phyloP scores from a whole-genome alignment of 2,797 vertebrate genomes.

The Xiphophorus birchmanni region DNA sequence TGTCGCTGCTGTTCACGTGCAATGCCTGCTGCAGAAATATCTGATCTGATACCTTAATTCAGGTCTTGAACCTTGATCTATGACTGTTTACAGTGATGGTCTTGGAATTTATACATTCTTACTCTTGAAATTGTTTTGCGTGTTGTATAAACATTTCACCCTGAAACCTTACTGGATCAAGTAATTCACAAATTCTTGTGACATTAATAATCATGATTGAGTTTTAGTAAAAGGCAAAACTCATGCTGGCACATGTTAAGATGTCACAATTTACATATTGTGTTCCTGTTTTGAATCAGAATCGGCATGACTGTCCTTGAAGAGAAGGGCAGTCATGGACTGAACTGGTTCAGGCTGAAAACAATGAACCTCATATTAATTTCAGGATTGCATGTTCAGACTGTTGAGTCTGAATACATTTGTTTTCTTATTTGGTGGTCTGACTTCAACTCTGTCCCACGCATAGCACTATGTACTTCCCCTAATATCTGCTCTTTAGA shows the following conservation, averaged over 20 bases:
- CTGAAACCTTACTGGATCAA: background rate
- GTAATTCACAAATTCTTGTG: background rate
- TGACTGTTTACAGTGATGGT: background rate
- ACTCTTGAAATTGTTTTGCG: background rate
- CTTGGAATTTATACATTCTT: background rate
- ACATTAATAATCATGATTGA: background rate
- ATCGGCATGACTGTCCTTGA: no score
- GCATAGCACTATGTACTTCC: slow-evolving; percentile 15
- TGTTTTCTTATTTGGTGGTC: slow-evolving; percentile 2
- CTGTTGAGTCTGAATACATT: background rate
- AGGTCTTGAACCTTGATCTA: background rate
- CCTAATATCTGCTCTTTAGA: slow-evolving; percentile 37
- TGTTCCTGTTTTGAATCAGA: background rate
- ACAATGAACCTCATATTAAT: background rate
- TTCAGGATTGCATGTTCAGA: background rate
- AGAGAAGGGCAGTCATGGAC: background rate
- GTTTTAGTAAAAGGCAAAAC: background rate
- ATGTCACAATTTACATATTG: background rate
- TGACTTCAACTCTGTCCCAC: background rate
- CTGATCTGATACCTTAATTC: background rate
- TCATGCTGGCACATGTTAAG: background rate
- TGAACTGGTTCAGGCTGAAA: background rate
- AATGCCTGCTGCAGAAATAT: background rate
- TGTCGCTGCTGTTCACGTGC: background rate
- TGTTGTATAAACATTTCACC: background rate